Conservation (phyloP, 2,797 vertebrate genomes). For the Rhinella marina region DNA sequence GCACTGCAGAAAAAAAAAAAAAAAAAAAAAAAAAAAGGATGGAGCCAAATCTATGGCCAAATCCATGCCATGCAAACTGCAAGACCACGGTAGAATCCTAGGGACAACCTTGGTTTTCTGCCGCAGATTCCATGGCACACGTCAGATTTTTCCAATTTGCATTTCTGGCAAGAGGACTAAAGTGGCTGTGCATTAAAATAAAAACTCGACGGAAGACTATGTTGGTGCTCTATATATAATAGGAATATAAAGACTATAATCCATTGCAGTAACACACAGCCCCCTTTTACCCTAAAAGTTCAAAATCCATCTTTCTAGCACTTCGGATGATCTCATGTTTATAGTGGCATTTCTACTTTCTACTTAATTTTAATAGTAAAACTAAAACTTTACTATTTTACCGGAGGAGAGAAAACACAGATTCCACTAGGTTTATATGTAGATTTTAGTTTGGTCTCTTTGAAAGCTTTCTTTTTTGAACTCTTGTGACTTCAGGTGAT, state of each 20-base stretch:
- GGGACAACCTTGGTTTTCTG: no score
- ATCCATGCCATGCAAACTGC: no score
- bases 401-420: background rate
- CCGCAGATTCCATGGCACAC: no score
- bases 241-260: background rate
- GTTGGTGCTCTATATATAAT: background rate
- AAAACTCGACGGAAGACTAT: background rate
- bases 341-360: background rate
- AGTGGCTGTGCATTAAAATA: no score
- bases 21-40: no score
- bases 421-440: background rate
- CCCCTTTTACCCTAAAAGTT: background rate
- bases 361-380: background rate
- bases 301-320: background rate
- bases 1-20: no score
- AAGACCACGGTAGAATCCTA: no score
- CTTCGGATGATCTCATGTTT: background rate
- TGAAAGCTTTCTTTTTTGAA: conserved; percentile 2
- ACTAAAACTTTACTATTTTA: background rate
- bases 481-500: conserved; percentile 10
- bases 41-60: no score
- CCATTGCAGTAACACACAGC: background rate
- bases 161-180: no score
- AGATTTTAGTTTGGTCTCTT: background rate
- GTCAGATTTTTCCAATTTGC: no score